phyloP scores from a whole-genome alignment of 2,888 invertebrate species.

The Cyclophora albipunctata region DNA sequence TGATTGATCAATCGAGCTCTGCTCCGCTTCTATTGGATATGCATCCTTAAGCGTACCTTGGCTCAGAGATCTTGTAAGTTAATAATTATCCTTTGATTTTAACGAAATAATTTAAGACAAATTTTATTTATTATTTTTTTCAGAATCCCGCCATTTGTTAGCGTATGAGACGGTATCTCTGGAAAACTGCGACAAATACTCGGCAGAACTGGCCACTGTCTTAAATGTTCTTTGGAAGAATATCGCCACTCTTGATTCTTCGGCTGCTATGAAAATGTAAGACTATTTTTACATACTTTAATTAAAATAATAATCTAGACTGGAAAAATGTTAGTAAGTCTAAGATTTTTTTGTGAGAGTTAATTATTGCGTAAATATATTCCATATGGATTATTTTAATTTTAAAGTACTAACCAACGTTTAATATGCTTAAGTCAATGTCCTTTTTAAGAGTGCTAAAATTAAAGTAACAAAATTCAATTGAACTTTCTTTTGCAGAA shows the following conservation, averaged over 20 bases:
- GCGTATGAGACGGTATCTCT: conserved; percentile 65
- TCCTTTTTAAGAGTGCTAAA: no score
- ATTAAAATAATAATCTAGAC: conserved; percentile 10
- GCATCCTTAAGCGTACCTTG: no score
- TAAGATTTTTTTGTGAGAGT: conserved; percentile 2
- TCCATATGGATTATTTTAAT: conserved; percentile 13
- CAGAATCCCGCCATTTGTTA: conserved; percentile 40
- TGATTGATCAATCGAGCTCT: no score
- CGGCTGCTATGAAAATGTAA: conserved; percentile 60
- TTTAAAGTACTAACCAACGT: no score
- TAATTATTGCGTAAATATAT: conserved; percentile 3
- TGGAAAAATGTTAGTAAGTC: not conserved
- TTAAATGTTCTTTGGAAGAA: conserved; percentile 78
- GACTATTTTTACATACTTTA: conserved; percentile 12
- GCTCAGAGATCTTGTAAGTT: no score
- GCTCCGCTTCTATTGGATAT: no score
- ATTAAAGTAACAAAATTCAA: no score
- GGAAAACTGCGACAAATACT: conserved; percentile 64
- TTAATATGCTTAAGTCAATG: no score
- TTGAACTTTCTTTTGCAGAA: conserved; percentile 25
- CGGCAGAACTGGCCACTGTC: conserved; percentile 62
- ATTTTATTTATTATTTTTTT: not conserved
- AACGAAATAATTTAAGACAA: no score
- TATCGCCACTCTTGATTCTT: conserved; percentile 63
- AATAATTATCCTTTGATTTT: no score